Evolutionary conservation across 2,113 vertebrate species (phyloP), one percentile per base, ranked within the genome.

Genomic region (Emydura subglobosa): DNA sequence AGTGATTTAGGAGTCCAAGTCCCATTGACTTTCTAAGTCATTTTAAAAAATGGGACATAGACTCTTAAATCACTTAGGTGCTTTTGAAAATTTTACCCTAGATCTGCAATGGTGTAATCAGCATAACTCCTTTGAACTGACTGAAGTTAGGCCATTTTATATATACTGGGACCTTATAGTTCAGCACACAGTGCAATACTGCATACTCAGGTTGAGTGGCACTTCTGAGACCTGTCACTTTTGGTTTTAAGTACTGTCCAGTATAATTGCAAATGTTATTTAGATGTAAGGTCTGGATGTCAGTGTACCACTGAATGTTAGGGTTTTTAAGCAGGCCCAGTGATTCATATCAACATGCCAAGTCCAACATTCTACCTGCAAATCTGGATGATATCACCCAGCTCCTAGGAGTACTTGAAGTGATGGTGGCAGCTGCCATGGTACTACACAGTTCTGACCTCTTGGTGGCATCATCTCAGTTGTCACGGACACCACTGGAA

Each of bases 381-480:
- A 87, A 51, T 50, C 10, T 91, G 14, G 1, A 13, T 7, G 78
- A 25, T 53, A 47, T 74, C 68, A 61, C 29, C 12, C 2, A 3
- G 34, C 53, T 49, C 55, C 34, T 61, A 1, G 7, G 50, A 95
- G 54, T 5, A 9, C n/a, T 39, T 47, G 42, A 85, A 57, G 85
- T 29, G 34, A 16, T 54, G 5, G 1, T 51, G 25, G 50, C 49
- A 7, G 59, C 31, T 78, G 47, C 22, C 5, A 24, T 6, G 16
- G 2, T 10, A 50, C 54, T 10, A 0, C 53, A 39, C 79, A 22
- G 55, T 85, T 50, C 51, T 51, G 93, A 72, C 21, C 2, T 86
- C 86, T 91, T 59, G 81, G 47, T 82, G 83, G 85, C 87, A 92
- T 61, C 85, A 44, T 78, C 80, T 92, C 49, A 25, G 39, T 68